Conservation (phyloP, 2,888 invertebrate genomes). For the Zele albiditarsus region DNA sequence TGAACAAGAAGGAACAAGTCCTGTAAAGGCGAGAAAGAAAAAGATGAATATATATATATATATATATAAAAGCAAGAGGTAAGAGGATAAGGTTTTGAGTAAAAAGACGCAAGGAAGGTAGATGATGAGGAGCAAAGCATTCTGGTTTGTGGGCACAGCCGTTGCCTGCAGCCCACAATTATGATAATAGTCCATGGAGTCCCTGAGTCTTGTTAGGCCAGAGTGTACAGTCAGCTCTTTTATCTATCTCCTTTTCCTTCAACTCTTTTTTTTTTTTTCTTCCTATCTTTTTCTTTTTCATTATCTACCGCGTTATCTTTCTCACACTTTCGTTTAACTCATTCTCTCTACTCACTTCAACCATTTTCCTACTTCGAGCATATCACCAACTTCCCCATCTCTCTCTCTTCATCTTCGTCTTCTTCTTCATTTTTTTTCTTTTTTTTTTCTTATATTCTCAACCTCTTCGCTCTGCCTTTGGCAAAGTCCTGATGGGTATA, state of each 20-base stretch:
- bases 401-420: constrained; percentile 41
- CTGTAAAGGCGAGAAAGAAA: constrained; percentile 34
- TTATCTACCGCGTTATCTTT: constrained; percentile 15
- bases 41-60: constrained; percentile 7
- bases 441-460: not conserved
- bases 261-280: constrained; percentile 49
- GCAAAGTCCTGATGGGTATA: constrained; percentile 20
- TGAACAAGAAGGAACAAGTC: not conserved
- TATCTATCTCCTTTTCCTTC: constrained; percentile 62
- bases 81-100: constrained; percentile 58
- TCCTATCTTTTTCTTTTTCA: constrained; percentile 48
- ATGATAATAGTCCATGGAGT: constrained; percentile 71
- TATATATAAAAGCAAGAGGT: constrained; percentile 47
- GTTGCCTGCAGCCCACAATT: constrained; percentile 72
- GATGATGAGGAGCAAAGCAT: constrained; percentile 69
- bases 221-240: constrained; percentile 66
- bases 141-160: constrained; percentile 73
- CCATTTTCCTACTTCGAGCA: constrained; percentile 26
- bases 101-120: constrained; percentile 57
- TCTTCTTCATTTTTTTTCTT: constrained; percentile 12
- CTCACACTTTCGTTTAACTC: constrained; percentile 23
- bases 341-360: constrained; percentile 1
- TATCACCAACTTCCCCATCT: constrained; percentile 31
- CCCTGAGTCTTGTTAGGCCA: constrained; percentile 70
- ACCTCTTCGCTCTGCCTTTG: constrained; percentile 12